phyloP scores from a whole-genome alignment of 1,140 invertebrate species.

The Capitella teleta region DNA sequence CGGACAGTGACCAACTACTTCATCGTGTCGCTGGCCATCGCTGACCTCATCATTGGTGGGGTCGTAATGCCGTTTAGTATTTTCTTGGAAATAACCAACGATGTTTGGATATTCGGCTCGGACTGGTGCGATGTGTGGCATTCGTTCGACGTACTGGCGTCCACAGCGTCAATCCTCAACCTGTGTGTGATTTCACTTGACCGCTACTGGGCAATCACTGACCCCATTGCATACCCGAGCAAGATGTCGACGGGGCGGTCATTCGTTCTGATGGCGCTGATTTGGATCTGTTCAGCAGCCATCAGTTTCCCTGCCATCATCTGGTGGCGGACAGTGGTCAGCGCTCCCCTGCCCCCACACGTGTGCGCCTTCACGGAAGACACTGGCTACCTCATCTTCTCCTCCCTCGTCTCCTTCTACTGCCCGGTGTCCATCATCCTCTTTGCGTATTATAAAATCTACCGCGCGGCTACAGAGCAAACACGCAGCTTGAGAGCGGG shows the following conservation, averaged over 20 bases:
- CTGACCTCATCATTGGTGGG: slow-evolving; percentile 50
- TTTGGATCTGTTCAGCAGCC: slow-evolving; percentile 88
- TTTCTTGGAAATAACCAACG: slow-evolving; percentile 21
- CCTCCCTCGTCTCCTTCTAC: slow-evolving; percentile 30
- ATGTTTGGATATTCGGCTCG: slow-evolving; percentile 36
- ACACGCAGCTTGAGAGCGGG: slow-evolving; percentile 41
- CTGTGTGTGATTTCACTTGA: slow-evolving; percentile 44
- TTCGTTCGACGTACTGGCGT: slow-evolving; percentile 40
- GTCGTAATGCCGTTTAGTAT: slow-evolving; percentile 40
- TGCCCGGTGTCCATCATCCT: slow-evolving; percentile 12
- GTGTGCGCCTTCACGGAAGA: slow-evolving; percentile 67
- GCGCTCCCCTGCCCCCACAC: neutral
- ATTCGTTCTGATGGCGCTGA: slow-evolving; percentile 78
- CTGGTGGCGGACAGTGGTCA: slow-evolving; percentile 56
- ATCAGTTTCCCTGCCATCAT: slow-evolving; percentile 94
- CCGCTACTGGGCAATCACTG: slow-evolving; percentile 41
- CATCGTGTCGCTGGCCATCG: slow-evolving; percentile 84
- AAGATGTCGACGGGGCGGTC: slow-evolving; percentile 48
- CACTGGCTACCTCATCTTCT: slow-evolving; percentile 80
- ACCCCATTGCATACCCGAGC: slow-evolving; percentile 35
- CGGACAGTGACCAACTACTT: slow-evolving; percentile 88
- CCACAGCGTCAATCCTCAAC: slow-evolving; percentile 44
- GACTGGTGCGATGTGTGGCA: slow-evolving; percentile 42
- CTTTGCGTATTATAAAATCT: slow-evolving; percentile 12
- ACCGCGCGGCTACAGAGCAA: slow-evolving; percentile 5